Conservation (phyloP, 2,797 vertebrate genomes). For the Xiphorhynchus erythropygius region DNA sequence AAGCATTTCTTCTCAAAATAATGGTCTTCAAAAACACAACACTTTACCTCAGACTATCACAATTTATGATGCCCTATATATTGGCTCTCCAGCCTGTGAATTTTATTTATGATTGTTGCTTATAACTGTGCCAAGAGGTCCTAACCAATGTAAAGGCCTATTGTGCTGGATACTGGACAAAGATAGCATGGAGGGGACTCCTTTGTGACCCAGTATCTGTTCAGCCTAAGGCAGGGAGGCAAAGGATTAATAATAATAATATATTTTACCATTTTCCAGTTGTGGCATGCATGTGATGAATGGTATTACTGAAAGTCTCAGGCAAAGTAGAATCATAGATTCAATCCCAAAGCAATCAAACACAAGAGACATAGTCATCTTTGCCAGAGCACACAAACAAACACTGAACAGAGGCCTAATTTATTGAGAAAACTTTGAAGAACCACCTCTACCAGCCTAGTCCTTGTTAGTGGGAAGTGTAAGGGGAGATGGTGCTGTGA, state of each 20-base stretch:
- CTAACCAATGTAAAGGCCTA: background rate
- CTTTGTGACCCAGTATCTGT: background rate
- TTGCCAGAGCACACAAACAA: background rate
- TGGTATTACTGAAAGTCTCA: background rate
- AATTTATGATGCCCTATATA: background rate
- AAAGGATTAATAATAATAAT: background rate
- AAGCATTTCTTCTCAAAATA: background rate
- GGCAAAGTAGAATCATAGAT: background rate
- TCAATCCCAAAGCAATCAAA: background rate
- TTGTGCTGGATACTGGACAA: background rate
- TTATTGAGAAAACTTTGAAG: background rate
- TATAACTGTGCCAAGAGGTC: background rate
- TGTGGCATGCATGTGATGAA: background rate
- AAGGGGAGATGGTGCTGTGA: background rate
- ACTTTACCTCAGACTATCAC: background rate
- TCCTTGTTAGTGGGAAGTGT: background rate
- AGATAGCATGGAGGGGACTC: fast-evolving
- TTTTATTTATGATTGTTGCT: background rate
- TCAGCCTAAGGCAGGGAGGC: background rate
- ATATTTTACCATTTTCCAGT: background rate
- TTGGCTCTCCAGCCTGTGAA: background rate
- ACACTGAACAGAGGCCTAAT: background rate
- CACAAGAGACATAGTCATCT: background rate
- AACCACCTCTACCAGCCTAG: background rate
- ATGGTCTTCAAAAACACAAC: background rate